These are phyloP conservation scores for Cryptus armator DNA, from an alignment of 2,888 invertebrate genomes.

Conservation along the genomic window DNA sequence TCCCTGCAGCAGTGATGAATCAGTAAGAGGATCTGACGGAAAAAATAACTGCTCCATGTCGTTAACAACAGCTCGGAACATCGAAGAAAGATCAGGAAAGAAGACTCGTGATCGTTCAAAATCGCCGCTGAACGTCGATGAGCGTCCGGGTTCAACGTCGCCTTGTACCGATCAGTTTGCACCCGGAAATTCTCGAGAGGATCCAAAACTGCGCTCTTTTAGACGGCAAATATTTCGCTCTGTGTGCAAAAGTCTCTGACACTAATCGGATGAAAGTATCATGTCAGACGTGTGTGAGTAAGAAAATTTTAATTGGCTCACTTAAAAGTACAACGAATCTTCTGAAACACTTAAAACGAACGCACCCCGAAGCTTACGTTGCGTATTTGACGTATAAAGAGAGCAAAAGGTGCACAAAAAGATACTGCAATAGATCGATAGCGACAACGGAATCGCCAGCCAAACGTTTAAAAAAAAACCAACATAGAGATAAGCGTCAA, in stretches of 20 bases:
- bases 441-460: neutral
- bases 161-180: slow-evolving; percentile 2
- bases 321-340: slow-evolving; percentile 31
- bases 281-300: slow-evolving; percentile 1
- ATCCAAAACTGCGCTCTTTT: too few relatives aligned
- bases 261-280: slow-evolving; percentile 2
- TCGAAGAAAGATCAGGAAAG: too few relatives aligned
- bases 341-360: slow-evolving; percentile 21
- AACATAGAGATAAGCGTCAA: neutral
- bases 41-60: too few relatives aligned
- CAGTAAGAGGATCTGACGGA: too few relatives aligned
- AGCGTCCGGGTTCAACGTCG: neutral
- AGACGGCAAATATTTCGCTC: neutral
- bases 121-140: neutral
- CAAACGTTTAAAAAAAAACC: slow-evolving; percentile 10
- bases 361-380: slow-evolving; percentile 3
- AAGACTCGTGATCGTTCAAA: too few relatives aligned
- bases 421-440: slow-evolving; percentile 13
- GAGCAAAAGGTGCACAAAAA: neutral
- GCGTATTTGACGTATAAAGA: slow-evolving; percentile 15
- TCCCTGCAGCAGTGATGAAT: too few relatives aligned
- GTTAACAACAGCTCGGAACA: too few relatives aligned
- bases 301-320: slow-evolving; percentile 12
- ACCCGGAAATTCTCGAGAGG: neutral
- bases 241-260: neutral